phyloP scores from a whole-genome alignment of 2,797 vertebrate genomes.

The Scomberomorus guttatus region DNA sequence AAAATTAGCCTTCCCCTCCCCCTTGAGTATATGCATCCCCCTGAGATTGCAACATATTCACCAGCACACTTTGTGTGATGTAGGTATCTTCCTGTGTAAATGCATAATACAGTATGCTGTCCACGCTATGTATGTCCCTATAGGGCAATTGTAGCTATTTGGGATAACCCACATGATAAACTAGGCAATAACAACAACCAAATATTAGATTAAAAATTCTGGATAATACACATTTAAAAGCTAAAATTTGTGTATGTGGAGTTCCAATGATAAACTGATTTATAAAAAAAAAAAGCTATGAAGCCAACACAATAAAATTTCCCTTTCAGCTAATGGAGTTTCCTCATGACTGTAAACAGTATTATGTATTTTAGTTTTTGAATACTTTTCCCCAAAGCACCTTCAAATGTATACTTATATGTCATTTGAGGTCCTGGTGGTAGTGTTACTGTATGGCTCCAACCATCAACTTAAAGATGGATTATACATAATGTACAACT shows the following conservation, averaged over 20 bases:
- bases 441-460: not conserved
- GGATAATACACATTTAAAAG: not conserved
- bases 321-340: not conserved
- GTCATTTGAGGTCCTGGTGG: not conserved
- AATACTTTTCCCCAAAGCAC: not conserved
- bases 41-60: slow-evolving; percentile 25
- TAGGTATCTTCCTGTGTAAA: not conserved
- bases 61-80: slow-evolving; percentile 4
- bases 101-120: not conserved
- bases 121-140: not conserved
- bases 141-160: not conserved
- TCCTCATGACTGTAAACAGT: not conserved
- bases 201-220: not conserved
- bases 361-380: not conserved
- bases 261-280: not conserved
- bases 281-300: not conserved
- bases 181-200: not conserved
- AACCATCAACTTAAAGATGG: slow-evolving; percentile 3
- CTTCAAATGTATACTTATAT: not conserved
- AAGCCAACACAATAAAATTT: not conserved
- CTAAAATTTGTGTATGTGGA: not conserved
- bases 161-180: not conserved
- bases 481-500: slow-evolving; percentile 7
- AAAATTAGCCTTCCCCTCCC: not conserved
- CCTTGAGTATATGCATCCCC: not conserved